Base-by-base conservation (phyloP, 2,888 invertebrate genomes). In the Lepidocyrtoides sp. region DNA sequence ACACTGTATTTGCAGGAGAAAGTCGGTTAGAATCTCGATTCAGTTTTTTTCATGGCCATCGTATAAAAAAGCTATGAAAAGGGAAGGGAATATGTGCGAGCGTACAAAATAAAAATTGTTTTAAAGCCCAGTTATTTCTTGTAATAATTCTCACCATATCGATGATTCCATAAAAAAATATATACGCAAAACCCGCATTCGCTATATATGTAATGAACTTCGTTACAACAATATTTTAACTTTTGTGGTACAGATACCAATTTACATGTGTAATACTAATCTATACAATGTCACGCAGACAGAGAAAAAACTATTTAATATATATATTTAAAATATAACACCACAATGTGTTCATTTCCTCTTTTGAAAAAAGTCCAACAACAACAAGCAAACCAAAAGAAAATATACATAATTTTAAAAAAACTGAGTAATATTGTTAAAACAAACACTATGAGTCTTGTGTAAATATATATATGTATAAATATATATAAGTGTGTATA, bases 301-400 rank as follows among this genome's bases (percentile, higher is more conserved):
- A 26, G 0, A 75, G 14, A 41, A 23, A 44, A 48, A 57, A 5
- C 8, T 75, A 75, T 69, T 36, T 26, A 60, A 75, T 48, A 75
- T 48, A 75, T 60, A 75, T 75, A 85, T 17, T 48, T 48, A 26
- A 75, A 36, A 23, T 89, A 83, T 91, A 86, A 86, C 91, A 91
- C 91, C 91, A 91, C 81, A 91, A 91, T 82, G 91, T 91, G 91
- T 91, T 91, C 91, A 91, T 91, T 91, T 91, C 86, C 85, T 57
- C 66, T 57, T 79, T 77, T 79, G 75, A 75, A 66, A 77, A 72
- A 82, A 91, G 85, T 91, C 90, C 90, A 91, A 88, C 77, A 69
- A 69, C 54, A 32, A 48, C 57, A 66, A 48, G 48, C 14, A 32
- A 81, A 54, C 26, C 81, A 29, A 48, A 29, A 4, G 32, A 54